Evolutionary conservation across 2,888 invertebrate species (phyloP).

Genomic region (Apomyelois bistriatella): DNA sequence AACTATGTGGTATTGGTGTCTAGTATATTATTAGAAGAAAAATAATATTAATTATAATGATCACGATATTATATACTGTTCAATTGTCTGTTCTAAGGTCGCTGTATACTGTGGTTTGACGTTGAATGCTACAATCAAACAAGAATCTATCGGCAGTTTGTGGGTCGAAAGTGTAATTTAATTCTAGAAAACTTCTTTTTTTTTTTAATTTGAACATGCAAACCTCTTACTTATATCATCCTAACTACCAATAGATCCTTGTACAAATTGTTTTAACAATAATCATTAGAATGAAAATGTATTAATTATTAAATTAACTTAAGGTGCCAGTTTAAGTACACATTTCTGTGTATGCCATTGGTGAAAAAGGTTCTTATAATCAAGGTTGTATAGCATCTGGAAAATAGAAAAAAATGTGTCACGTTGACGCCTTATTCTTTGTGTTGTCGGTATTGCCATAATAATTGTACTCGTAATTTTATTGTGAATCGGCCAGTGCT

Average conservation of each 20-base stretch:
- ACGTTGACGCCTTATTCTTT: not conserved
- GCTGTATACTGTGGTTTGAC: too few species aligned
- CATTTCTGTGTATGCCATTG: slow-evolving; percentile 2
- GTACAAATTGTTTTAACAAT: not conserved
- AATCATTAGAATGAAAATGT: too few species aligned
- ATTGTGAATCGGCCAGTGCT: not conserved
- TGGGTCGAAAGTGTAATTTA: too few species aligned
- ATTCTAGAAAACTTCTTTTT: too few species aligned
- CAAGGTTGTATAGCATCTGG: not conserved
- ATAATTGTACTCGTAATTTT: not conserved
- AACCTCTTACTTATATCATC: too few species aligned
- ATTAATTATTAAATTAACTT: not conserved
- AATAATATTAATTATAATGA: not conserved
- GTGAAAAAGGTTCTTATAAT: not conserved
- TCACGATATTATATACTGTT: not conserved
- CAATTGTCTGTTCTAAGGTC: not conserved
- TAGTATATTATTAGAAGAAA: too few species aligned
- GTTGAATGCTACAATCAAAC: not conserved
- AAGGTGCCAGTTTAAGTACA: not conserved
- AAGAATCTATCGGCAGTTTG: not conserved
- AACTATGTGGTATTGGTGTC: too few species aligned
- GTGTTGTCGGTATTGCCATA: not conserved
- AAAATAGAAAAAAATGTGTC: not conserved
- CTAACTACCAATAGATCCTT: not conserved
- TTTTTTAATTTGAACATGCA: too few species aligned